phyloP scores from a whole-genome alignment of 2,797 vertebrate genomes.

The Microchirus variegatus region DNA sequence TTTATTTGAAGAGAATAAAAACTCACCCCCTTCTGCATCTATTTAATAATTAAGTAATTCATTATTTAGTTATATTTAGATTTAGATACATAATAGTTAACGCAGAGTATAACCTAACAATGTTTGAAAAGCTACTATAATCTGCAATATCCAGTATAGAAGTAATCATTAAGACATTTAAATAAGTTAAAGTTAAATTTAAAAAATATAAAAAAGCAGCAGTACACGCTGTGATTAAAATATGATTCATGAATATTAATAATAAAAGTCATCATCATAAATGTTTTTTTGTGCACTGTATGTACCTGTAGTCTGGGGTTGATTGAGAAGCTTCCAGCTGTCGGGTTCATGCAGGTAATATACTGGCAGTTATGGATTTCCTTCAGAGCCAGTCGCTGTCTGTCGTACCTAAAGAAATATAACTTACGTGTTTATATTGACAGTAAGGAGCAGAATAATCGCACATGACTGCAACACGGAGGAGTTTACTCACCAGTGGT shows the following conservation, averaged over 20 bases:
- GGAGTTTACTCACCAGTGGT: constrained; percentile 72
- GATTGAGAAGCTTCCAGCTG: constrained; percentile 93
- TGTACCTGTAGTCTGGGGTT: constrained; percentile 89
- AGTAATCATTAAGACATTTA: too few species aligned
- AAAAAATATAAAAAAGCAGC: too few species aligned
- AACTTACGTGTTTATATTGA: background rate
- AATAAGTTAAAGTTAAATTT: too few species aligned
- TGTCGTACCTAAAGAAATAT: constrained; percentile 89
- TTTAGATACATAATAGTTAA: background rate
- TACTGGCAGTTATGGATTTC: constrained; percentile 93
- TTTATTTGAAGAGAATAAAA: too few species aligned
- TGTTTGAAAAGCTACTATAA: background rate
- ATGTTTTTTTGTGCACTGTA: background rate
- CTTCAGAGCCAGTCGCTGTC: constrained; percentile 91
- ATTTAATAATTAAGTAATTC: too few species aligned
- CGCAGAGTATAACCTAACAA: background rate
- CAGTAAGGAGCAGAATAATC: background rate
- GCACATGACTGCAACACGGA: background rate
- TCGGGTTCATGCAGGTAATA: constrained; percentile 93
- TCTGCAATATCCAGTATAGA: too few species aligned
- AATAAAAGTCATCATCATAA: background rate
- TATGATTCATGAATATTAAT: background rate
- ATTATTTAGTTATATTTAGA: background rate
- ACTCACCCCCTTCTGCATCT: too few species aligned
- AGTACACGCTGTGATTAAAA: too few species aligned